Base-by-base conservation (phyloP, 2,797 vertebrate species). In the Hemitrygon akajei region DNA sequence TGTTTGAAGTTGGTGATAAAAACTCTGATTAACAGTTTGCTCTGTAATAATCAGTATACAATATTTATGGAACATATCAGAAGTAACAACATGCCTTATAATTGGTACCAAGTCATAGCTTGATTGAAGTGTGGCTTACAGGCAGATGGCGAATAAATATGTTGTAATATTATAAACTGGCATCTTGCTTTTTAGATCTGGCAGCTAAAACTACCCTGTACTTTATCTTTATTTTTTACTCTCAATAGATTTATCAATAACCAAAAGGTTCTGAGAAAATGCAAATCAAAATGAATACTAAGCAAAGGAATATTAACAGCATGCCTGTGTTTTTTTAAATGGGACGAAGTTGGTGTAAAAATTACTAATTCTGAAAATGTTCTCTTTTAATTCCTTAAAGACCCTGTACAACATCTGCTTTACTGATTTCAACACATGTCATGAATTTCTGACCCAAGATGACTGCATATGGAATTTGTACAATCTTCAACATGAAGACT, bases 321-420 rank as follows among this genome's bases (percentile, higher is more conserved):
- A 69, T 9, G n/a, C 66, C n/a, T 89, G n/a, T 20, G 60, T 34
- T 89, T 56, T 92, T 93, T 93, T 93, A 76, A 93, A 47, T 93
- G 37, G 91, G 34, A 76, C 47, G 6, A 92, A 75, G 27, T 75
- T 75, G 69, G 25, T 93, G 66, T 76, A 93, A 93, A 75, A 75
- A 76, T 75, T 93, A 75, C 69, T 93, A 58, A 93, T 71, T 40
- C 91, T 18, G 71, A 93, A 93, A 93, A 93, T 93, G 56, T 5
- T 37, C 37, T 71, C 27, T 56, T 47, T 76, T 93, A 93, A 93
- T 93, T 92, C 69, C 69, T 92, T 93, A 40, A 56, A 3, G 22
- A 93, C 37, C 69, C 69, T 93, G 47, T 60, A 37, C 34, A 76
- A 76, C 71, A 76, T 92, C 75, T 76, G 66, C 69, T 89, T 47